Evolutionary conservation across 2,797 vertebrate genomes (phyloP).

Genomic region (Lepilemur septentrionalis): DNA sequence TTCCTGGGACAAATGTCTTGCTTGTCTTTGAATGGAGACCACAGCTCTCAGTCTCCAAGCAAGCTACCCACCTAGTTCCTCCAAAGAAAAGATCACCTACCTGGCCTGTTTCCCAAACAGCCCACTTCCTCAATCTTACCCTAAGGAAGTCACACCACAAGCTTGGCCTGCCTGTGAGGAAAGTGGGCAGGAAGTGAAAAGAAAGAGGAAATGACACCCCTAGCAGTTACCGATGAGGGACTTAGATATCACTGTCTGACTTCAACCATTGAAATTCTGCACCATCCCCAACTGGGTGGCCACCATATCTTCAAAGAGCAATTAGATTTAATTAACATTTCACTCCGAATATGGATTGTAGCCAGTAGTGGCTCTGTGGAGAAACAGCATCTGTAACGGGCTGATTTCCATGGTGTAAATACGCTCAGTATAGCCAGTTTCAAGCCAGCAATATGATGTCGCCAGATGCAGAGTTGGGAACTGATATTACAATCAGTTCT

Average conservation of each 20-base stretch:
- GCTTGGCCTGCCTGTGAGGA: not conserved
- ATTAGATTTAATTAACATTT: not conserved
- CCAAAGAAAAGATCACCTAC: not conserved
- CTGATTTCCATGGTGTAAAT: not conserved
- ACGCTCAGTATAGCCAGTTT: not conserved
- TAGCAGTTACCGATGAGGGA: not conserved
- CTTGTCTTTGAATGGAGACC: not conserved
- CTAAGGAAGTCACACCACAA: not conserved
- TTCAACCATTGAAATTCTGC: not conserved
- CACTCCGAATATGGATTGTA: not conserved
- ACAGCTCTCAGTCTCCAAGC: not conserved
- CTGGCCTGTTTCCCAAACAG: not conserved
- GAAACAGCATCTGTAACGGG: not conserved
- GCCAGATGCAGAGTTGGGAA: not conserved
- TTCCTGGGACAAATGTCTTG: not conserved
- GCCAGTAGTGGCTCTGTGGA: not conserved
- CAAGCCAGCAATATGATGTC: too few relatives aligned
- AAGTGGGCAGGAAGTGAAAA: conserved; percentile 2
- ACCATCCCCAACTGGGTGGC: not conserved
- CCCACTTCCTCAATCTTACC: not conserved
- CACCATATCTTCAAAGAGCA: not conserved
- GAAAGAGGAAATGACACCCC: conserved; percentile 31
- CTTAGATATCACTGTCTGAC: not conserved
- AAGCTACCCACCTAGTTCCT: not conserved
- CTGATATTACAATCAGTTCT: not conserved